Base-by-base conservation (phyloP, 2,888 invertebrate genomes). In the Ommatoiulus sabulosus region DNA sequence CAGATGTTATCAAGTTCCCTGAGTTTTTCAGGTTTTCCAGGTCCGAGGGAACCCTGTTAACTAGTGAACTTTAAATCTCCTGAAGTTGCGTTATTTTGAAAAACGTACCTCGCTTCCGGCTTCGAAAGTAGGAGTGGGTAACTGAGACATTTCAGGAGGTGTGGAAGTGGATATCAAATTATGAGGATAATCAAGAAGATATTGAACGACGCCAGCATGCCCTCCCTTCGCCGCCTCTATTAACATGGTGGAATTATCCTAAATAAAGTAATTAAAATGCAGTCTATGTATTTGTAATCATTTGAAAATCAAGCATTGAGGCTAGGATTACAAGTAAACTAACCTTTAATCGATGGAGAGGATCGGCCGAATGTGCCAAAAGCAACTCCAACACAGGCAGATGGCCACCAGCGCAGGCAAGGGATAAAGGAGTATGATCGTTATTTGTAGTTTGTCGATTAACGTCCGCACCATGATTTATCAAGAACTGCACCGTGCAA, bases 191-290 rank as follows among this genome's bases (percentile, higher is more conserved):
- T 99, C 99, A 90, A 99, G 95, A 90, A 99, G 94, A 91, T 99
- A 94, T 93, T 98, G 97, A 90, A 99, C 99, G 89, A 99, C 98
- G 90, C 95, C 96, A 43, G 98, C 98, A 93, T 99, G 99, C 0
- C 99, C 99, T 87, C 99, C 98, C 93, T 98, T 98, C 87, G 99
- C 97, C 87, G 99, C 99, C 93, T 99, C 99, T 91, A 99, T 99
- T 91, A 99, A 94, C 96, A 99, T 99, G 88, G 98, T 99, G 90
- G 98, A 98, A 93, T 98, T 98, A 93, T 99, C 99, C 95, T 95
- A 91, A 17, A n/a, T n/a, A 92, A 91, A 88, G 88, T 90, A 89
- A 63, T 72, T 43, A 57, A 84, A 84, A 87, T 86, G 7, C 17
- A 87, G 80, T 86, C 15, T 3, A 24, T 15, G 35, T 15, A 46